A percentile compares a stretch with the other conserved stretches of the same genome.
phyloP scores from a whole-genome alignment of 2,888 invertebrate genomes.

The Parelbella ahira region DNA sequence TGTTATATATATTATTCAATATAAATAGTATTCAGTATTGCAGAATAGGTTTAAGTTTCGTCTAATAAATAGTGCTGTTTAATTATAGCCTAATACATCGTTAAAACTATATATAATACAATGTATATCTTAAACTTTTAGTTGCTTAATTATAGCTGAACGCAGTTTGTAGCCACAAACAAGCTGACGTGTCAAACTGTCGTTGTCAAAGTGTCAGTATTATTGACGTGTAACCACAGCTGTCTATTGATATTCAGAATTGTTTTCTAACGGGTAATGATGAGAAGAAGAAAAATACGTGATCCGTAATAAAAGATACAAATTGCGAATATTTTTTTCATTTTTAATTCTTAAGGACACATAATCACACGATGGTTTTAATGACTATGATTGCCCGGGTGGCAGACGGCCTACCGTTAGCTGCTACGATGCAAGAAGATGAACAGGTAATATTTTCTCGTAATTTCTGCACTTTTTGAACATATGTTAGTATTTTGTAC shows the following conservation, averaged over 20 bases:
- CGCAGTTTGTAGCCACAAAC: conserved; percentile 39
- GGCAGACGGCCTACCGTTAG: conserved; percentile 95
- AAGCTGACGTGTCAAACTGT: conserved; percentile 57
- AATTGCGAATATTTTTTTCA: conserved; percentile 26
- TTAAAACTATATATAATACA: no score
- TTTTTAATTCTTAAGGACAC: conserved; percentile 41
- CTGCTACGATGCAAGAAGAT: conserved; percentile 98
- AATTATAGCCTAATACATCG: no score
- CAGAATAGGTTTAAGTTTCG: no score
- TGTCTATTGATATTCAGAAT: conserved; percentile 44
- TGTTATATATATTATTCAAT: no score
- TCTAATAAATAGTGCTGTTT: no score
- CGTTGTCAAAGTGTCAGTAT: conserved; percentile 42
- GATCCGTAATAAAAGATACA: conserved; percentile 36
- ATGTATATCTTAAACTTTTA: no score
- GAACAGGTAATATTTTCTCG: conserved; percentile 87
- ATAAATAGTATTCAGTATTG: no score
- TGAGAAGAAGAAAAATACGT: conserved; percentile 60
- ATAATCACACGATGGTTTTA: conserved; percentile 88
- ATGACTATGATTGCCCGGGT: conserved; percentile 99
- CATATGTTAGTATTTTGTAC: no score
- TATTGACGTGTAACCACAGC: conserved; percentile 62
- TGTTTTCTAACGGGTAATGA: conserved; percentile 52
- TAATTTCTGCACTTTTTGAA: conserved; percentile 1
- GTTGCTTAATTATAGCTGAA: no score